phyloP scores from a whole-genome alignment of 2,113 vertebrate species.

The Hydrochoerus hydrochaeris region DNA sequence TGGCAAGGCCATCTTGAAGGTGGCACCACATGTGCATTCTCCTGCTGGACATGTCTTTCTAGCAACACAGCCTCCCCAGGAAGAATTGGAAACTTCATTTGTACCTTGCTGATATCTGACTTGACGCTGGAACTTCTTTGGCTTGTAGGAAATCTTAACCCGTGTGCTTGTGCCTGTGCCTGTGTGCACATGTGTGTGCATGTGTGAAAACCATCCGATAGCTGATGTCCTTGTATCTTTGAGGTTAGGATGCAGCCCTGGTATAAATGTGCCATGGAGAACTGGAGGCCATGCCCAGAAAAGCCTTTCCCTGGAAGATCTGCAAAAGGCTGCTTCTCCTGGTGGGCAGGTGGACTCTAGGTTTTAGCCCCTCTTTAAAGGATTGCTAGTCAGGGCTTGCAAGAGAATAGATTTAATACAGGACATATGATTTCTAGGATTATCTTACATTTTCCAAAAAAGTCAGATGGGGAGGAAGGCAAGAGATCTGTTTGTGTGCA shows the following conservation, averaged over 20 bases:
- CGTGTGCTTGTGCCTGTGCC: neutral
- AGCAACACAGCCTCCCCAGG: neutral
- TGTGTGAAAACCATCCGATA: neutral
- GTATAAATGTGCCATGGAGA: neutral
- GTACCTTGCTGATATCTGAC: neutral
- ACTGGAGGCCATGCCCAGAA: neutral
- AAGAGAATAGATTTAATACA: neutral
- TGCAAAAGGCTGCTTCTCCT: neutral
- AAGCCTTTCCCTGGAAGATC: neutral
- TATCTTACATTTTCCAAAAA: neutral
- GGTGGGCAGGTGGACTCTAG: neutral
- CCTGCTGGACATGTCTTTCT: neutral
- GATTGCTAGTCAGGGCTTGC: neutral
- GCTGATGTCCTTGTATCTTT: neutral
- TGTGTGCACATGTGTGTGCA: no score
- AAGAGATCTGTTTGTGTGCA: neutral
- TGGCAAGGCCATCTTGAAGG: neutral
- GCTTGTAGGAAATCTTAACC: neutral
- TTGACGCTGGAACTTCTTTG: neutral
- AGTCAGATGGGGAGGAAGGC: neutral
- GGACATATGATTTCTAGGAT: neutral
- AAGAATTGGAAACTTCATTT: neutral
- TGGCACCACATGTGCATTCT: neutral
- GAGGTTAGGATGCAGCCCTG: neutral
- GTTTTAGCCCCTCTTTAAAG: neutral